Evolutionary conservation across 2,888 invertebrate species (phyloP).

Genomic region (Microctonus brassicae): DNA sequence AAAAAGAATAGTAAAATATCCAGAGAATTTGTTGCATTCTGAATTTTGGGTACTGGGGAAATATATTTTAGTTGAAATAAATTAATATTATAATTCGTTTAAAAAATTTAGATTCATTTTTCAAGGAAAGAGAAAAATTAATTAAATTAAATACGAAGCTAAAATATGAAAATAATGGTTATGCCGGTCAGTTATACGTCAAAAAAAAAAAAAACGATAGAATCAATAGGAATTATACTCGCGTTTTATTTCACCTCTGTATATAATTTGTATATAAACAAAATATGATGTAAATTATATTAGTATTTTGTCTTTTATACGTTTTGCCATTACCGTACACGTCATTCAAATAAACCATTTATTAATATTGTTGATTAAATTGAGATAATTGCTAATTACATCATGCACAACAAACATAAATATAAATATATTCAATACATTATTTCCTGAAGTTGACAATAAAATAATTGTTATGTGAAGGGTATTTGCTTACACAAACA

Average conservation of each 20-base stretch:
- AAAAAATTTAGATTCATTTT: background rate
- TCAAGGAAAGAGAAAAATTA: conserved; percentile 19
- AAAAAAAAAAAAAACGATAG: conserved; percentile 9
- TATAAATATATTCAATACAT: background rate
- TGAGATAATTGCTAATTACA: background rate
- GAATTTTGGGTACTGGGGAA: background rate
- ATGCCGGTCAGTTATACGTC: conserved; percentile 37
- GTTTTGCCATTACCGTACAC: conserved; percentile 35
- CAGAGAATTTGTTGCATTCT: conserved; percentile 5
- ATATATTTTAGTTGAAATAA: background rate
- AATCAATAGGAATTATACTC: conserved; percentile 41
- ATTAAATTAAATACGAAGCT: background rate
- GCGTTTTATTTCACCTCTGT: conserved; percentile 52
- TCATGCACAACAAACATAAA: background rate
- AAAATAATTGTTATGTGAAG: background rate
- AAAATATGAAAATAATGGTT: background rate
- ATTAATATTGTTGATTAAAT: background rate
- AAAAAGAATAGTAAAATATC: conserved; percentile 5
- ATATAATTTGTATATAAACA: conserved; percentile 60
- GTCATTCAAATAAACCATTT: conserved; percentile 30
- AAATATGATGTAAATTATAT: conserved; percentile 53
- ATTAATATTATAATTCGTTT: background rate
- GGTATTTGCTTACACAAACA: background rate
- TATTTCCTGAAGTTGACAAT: background rate
- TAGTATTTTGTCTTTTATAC: conserved; percentile 41